Base-by-base conservation (phyloP, 2,888 invertebrate species). In the Epinotia brunnichana region DNA sequence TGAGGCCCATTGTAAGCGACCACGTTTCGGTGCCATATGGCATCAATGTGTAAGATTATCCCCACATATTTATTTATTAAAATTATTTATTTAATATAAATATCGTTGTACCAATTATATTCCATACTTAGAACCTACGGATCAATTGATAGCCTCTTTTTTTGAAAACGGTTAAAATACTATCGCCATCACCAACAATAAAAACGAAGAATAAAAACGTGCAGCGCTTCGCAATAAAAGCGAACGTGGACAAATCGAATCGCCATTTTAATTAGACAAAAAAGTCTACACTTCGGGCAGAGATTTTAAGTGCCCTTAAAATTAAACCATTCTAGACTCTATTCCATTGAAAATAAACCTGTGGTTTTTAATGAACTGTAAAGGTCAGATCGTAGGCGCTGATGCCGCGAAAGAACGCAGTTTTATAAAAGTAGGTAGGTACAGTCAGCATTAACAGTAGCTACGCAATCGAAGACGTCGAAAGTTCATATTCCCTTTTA, bases 251-350 rank as follows among this genome's bases (percentile, higher is more conserved):
- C 82, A 84, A 88, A 87, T 87, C 83, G 82, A 83, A 83, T 80
- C 77, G 83, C 77, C 83, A 82, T 83, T 86, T 86, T 81, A 82
- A 84, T 81, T 80, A 81, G 78, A 77, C 75, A 81, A 83, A 83
- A 85, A 79, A 76, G 76, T 35, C 35, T 63, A 61, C 35, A 35
- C 69, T 70, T 56, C 60, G 64, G 57, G 62, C 57, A 48, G 19
- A 51, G 51, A n/a, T 5, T 24, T 29, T n/a, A 51, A 13, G 41
- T 51, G 15, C 11, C 2, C 21, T 21, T 41, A 41, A 10, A 19
- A 13, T 17, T 2, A 2, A 15, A 21, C 19, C 2, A 41, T 41
- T 21, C 7, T 41, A 1, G 19, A 61, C 61, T 61, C 41, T 62
- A 24, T 15, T 13, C 15, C 24, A 7, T 13, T 24, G 56, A 15